Percentiles rank a stretch among this genome's conserved stretches.
phyloP scores from a whole-genome alignment of 2,113 vertebrate species.

The Microtus ochrogaster region DNA sequence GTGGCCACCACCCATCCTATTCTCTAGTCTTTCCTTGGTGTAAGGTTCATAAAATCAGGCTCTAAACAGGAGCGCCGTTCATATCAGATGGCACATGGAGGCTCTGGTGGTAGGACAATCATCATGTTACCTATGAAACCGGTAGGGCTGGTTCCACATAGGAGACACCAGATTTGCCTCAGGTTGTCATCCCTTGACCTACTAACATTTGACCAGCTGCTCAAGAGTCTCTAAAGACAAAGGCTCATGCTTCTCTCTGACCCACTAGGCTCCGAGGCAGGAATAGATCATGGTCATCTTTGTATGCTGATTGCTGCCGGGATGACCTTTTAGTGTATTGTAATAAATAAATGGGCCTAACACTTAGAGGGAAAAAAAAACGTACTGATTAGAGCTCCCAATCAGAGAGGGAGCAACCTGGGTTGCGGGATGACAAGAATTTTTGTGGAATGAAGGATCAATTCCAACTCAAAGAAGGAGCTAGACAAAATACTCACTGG shows the following conservation, averaged over 20 bases:
- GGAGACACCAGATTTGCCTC: background rate
- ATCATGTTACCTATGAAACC: background rate
- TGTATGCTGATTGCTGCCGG: background rate
- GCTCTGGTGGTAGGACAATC: background rate
- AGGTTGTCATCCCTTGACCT: background rate
- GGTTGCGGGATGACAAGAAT: background rate
- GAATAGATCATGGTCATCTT: background rate
- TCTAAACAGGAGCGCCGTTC: background rate
- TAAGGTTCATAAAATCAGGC: background rate
- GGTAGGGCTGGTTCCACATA: background rate
- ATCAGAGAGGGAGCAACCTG: background rate
- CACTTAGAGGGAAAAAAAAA: background rate
- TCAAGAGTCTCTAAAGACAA: background rate
- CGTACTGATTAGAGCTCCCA: background rate
- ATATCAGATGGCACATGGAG: background rate
- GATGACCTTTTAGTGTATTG: background rate
- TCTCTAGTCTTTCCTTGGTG: background rate
- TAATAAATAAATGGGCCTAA: background rate
- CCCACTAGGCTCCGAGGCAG: background rate
- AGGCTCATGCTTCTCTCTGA: background rate
- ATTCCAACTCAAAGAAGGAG: slow-evolving; percentile 20
- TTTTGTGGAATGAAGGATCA: background rate
- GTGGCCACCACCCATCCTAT: background rate
- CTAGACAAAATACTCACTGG: background rate
- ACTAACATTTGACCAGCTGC: background rate